Base-by-base conservation (phyloP, 2,888 invertebrate species). In the Eupithecia pulchellata region DNA sequence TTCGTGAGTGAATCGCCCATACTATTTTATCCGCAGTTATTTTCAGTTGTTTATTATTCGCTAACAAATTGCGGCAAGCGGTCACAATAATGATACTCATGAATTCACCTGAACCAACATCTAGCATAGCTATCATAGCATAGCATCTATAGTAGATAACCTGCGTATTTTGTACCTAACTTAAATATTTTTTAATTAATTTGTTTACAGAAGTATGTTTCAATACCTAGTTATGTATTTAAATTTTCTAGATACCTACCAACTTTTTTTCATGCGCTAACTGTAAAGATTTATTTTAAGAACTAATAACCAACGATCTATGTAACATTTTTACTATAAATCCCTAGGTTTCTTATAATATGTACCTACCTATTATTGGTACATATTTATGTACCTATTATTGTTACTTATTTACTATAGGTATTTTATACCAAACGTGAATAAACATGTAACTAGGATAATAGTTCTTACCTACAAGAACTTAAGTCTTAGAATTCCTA, bases 401-500 rank as follows among this genome's bases (percentile, higher is more conserved):
- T n/a, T n/a, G 42, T 17, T 42, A 42, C 42, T 20, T 47, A 47
- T 20, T 42, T n/a, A 42, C n/a, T n/a, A n/a, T 42, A 42, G 42
- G 42, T 52, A 52, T 52, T 52, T 25, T 52, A n/a, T 52, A 52
- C 52, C 52, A 52, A 52, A 47, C 2, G 47, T 52, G 4, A 52
- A 25, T 52, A 2, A 52, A 52, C 2, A 1, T 47, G 5, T 39
- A 47, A n/a, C 25, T 25, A 47, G 20, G 25, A 52, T 25, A 52
- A 2, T 20, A 25, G 13, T 11, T 17, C 17, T 30, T 60, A n/a
- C n/a, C 58, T 66, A 39, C 36, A 60, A 65, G 27, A 69, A 62
- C 39, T 81, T 81, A 77, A 79, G 73, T 76, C 79, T 81, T 83
- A 84, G 79, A 77, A 76, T 32, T 30, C n/a, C 34, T 86, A 88